Percentiles rank a stretch among this genome's conserved stretches.
Conservation (phyloP, 2,888 invertebrate species). For the Ichneumon xanthorius region DNA sequence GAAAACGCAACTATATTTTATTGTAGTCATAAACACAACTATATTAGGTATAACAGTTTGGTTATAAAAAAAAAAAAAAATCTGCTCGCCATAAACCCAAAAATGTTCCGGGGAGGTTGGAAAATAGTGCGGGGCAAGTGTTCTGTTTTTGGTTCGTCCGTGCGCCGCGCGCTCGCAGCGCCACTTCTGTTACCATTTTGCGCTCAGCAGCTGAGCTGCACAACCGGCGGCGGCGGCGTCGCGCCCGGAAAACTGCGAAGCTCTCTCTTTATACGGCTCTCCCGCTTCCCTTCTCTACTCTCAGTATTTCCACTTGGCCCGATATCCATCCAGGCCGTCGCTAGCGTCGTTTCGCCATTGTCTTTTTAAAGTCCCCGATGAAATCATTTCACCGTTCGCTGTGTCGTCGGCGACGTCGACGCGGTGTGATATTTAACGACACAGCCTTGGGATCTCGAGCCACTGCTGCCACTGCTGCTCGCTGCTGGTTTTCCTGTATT, state of each 20-base stretch:
- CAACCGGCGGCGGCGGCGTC: constrained; percentile 30
- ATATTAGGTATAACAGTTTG: neutral
- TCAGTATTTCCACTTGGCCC: constrained; percentile 40
- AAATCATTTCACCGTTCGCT: constrained; percentile 73
- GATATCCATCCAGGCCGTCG: constrained; percentile 72
- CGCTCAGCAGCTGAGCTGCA: constrained; percentile 43
- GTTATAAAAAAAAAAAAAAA: neutral
- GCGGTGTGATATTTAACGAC: constrained; percentile 73
- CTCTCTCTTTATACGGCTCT: constrained; percentile 30
- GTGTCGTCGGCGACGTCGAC: constrained; percentile 45
- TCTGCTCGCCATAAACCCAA: too few species aligned
- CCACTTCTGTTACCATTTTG: constrained; percentile 27
- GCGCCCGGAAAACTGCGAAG: constrained; percentile 42
- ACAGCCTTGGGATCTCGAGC: constrained; percentile 52
- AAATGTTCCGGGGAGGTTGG: too few species aligned
- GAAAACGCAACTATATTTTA: neutral
- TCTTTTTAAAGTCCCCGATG: constrained; percentile 75
- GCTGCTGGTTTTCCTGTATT: constrained; percentile 25
- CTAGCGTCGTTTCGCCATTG: constrained; percentile 72
- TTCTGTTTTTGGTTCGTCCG: too few species aligned
- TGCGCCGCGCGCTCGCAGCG: too few species aligned
- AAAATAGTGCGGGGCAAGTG: too few species aligned
- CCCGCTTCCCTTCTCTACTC: neutral
- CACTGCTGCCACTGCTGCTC: constrained; percentile 16
- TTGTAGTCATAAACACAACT: too few species aligned